Percentiles rank a stretch among this genome's conserved stretches.
Conservation (phyloP, 2,888 invertebrate species). For the Operophtera brumata region DNA sequence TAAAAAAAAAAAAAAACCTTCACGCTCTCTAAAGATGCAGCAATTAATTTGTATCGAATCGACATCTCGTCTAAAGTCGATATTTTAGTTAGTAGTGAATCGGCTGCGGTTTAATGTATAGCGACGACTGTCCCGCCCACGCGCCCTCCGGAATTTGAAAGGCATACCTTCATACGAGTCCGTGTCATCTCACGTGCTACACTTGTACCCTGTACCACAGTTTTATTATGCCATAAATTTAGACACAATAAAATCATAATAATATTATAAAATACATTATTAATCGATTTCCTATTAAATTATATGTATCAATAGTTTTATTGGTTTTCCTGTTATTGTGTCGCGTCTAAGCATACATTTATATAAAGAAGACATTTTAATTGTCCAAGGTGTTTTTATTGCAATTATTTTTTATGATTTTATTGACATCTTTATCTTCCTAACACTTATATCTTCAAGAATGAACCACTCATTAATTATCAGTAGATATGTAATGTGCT, state of each 20-base stretch:
- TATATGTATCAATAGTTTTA: conserved; percentile 26
- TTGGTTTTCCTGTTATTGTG: conserved; percentile 30
- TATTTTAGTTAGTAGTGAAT: conserved; percentile 19
- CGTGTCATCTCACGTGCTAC: conserved; percentile 29
- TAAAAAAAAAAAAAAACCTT: too few species aligned
- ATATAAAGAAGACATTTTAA: conserved; percentile 19
- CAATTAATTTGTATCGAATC: conserved; percentile 20
- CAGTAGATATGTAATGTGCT: conserved; percentile 19
- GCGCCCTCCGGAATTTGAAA: conserved; percentile 73
- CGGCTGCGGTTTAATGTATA: conserved; percentile 30
- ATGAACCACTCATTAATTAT: conserved; percentile 27
- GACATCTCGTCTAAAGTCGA: conserved; percentile 17
- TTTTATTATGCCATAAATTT: conserved; percentile 35
- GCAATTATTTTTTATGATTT: conserved; percentile 20
- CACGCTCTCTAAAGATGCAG: neutral
- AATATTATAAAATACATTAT: conserved; percentile 27
- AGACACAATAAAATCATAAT: conserved; percentile 32
- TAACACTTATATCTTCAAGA: conserved; percentile 29
- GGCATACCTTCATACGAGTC: conserved; percentile 49
- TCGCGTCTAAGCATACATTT: conserved; percentile 18
- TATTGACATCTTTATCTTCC: conserved; percentile 24
- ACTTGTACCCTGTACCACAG: conserved; percentile 25
- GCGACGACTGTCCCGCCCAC: conserved; percentile 65
- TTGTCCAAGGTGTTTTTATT: conserved; percentile 21
- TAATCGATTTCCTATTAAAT: conserved; percentile 31